Evolutionary conservation across 2,888 invertebrate species (phyloP).

Genomic region (Carterocephalus palaemon): DNA sequence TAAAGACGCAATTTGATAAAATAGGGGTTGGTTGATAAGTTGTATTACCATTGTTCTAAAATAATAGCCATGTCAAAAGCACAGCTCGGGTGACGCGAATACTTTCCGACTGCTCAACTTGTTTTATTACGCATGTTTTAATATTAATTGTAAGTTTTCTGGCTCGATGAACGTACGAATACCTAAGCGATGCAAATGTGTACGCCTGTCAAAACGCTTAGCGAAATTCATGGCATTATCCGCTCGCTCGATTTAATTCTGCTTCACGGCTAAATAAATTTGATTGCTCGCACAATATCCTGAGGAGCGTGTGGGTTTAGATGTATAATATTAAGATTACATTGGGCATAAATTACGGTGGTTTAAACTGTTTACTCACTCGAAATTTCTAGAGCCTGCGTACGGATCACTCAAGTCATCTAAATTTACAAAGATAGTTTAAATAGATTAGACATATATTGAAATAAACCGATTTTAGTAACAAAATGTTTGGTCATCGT

Average conservation of each 20-base stretch:
- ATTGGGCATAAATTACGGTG: too few relatives aligned
- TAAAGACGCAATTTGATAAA: slow-evolving; percentile 34
- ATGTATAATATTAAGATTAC: too few relatives aligned
- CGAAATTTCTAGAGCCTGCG: too few relatives aligned
- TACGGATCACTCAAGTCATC: too few relatives aligned
- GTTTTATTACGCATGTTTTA: slow-evolving; percentile 75
- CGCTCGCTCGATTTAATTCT: slow-evolving; percentile 31
- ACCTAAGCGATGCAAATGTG: slow-evolving; percentile 58
- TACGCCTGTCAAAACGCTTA: slow-evolving; percentile 60
- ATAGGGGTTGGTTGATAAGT: slow-evolving; percentile 30
- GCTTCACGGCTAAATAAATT: slow-evolving; percentile 20
- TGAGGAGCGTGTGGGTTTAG: not conserved
- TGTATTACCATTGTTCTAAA: slow-evolving; percentile 40
- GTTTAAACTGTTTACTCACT: too few relatives aligned
- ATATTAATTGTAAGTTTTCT: slow-evolving; percentile 76
- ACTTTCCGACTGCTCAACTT: slow-evolving; percentile 71
- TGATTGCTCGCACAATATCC: slow-evolving; percentile 22
- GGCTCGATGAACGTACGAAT: slow-evolving; percentile 48
- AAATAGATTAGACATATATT: too few relatives aligned
- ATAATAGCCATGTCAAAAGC: slow-evolving; percentile 74
- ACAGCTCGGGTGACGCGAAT: slow-evolving; percentile 63
- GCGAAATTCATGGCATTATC: slow-evolving; percentile 45
- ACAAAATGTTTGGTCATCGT: too few relatives aligned
- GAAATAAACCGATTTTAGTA: too few relatives aligned
- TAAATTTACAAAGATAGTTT: too few relatives aligned